Conservation (phyloP, 2,113 vertebrate genomes). For the Synodontis membranacea region DNA sequence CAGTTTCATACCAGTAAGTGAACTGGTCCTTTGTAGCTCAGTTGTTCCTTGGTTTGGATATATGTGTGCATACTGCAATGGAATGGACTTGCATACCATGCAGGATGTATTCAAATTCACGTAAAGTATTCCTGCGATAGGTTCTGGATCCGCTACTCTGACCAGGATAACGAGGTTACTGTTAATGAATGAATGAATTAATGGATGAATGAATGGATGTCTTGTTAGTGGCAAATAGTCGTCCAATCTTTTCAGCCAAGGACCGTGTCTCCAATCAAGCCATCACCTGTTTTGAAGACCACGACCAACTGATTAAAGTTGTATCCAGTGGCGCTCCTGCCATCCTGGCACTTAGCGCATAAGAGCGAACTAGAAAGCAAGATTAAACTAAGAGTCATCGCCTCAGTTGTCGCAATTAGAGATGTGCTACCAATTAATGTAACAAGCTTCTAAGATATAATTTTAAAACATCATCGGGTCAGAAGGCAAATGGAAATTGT, state of each 20-base stretch:
- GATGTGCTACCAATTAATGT: slow-evolving; percentile 11
- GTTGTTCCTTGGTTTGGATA: background rate
- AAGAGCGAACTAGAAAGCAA: background rate
- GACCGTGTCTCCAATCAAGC: background rate
- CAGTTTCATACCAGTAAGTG: background rate
- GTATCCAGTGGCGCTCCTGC: background rate
- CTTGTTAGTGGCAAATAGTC: background rate
- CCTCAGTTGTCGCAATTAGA: slow-evolving; percentile 21
- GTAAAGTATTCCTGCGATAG: background rate
- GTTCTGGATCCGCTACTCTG: background rate
- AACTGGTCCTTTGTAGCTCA: background rate
- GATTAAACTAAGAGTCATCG: background rate
- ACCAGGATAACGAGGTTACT: background rate
- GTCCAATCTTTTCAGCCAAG: background rate
- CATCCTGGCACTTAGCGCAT: background rate
- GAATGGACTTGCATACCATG: background rate
- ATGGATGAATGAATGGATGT: background rate
- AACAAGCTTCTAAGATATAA: slow-evolving; percentile 34
- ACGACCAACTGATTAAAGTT: background rate
- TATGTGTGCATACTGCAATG: background rate
- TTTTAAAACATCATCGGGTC: slow-evolving; percentile 37
- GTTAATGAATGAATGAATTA: background rate
- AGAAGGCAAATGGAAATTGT: slow-evolving; percentile 29
- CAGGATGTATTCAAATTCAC: background rate
- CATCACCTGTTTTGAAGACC: background rate